A percentile compares a stretch with the other conserved stretches of the same genome.
phyloP scores from a whole-genome alignment of 2,797 vertebrate genomes.

The Centroberyx gerrardi region DNA sequence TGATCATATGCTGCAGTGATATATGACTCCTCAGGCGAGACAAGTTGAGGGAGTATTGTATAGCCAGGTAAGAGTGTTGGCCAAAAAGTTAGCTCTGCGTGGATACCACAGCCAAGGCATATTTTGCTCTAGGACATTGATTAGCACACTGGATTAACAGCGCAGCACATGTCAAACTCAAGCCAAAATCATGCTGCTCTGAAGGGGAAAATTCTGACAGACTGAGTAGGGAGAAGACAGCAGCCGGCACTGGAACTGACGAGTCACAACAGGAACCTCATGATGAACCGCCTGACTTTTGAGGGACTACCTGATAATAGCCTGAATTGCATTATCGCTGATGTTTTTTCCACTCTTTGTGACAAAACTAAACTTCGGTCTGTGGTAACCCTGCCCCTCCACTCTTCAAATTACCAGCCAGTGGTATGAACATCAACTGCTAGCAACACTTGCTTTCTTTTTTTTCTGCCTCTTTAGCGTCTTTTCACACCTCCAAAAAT shows the following conservation, averaged over 20 bases:
- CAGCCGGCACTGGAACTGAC: slow-evolving; percentile 43
- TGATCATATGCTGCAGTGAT: slow-evolving; percentile 20
- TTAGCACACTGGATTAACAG: slow-evolving; percentile 54
- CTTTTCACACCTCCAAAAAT: slow-evolving; percentile 73
- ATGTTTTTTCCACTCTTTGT: slow-evolving; percentile 6
- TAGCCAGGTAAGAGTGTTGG: slow-evolving; percentile 21
- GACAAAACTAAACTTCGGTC: background rate
- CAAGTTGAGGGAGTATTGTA: slow-evolving; percentile 22
- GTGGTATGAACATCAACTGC: slow-evolving; percentile 28
- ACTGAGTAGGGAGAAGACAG: slow-evolving; percentile 15
- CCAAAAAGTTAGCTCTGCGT: slow-evolving; percentile 11
- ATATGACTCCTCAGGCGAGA: slow-evolving; percentile 22
- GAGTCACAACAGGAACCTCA: slow-evolving; percentile 48
- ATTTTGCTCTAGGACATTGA: slow-evolving; percentile 43
- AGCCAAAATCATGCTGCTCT: slow-evolving; percentile 17
- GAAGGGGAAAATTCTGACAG: slow-evolving; percentile 32
- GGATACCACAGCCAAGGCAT: slow-evolving; percentile 42
- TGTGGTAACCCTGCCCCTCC: background rate
- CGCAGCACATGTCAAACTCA: slow-evolving; percentile 40
- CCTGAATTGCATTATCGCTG: slow-evolving; percentile 4
- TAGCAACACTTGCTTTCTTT: slow-evolving; percentile 5
- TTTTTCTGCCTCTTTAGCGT: slow-evolving; percentile 35
- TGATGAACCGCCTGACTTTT: slow-evolving; percentile 38
- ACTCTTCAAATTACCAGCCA: slow-evolving; percentile 17
- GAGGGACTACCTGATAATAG: slow-evolving; percentile 33